phyloP scores from a whole-genome alignment of 2,888 invertebrate species.

The Diaperis boleti region DNA sequence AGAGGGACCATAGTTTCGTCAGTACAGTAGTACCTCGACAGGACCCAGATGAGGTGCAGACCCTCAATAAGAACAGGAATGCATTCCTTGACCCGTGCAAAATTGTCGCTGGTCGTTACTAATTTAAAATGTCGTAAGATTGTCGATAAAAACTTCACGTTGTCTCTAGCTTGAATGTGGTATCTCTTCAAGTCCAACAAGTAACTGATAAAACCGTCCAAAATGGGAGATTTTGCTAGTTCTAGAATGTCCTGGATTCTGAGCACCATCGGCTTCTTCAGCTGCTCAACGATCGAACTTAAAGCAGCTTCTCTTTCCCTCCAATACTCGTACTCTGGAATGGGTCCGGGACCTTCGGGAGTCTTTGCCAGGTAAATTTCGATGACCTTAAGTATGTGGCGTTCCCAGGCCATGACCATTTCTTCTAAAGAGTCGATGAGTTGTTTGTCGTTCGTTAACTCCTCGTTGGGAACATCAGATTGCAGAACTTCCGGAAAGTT shows the following conservation, averaged over 20 bases:
- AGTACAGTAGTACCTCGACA: constrained; percentile 85
- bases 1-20: constrained; percentile 90
- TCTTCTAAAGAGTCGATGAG: constrained; percentile 73
- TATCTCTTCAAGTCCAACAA: constrained; percentile 74
- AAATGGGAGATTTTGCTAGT: constrained; percentile 69
- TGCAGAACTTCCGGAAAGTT: constrained; percentile 69
- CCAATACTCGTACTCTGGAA: constrained; percentile 91
- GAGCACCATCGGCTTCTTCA: constrained; percentile 78
- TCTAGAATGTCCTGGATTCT: constrained; percentile 73
- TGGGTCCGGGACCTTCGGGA: constrained; percentile 80
- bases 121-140: constrained; percentile 79
- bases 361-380: constrained; percentile 70
- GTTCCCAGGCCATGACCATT: constrained; percentile 74
- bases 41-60: constrained; percentile 90
- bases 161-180: constrained; percentile 81
- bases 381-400: constrained; percentile 73
- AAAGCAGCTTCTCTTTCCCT: constrained; percentile 82
- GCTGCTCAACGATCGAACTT: constrained; percentile 83
- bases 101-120: constrained; percentile 69
- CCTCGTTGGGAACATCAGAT: constrained; percentile 54
- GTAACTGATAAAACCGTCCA: constrained; percentile 72
- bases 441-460: constrained; percentile 66
- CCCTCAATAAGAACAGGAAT: constrained; percentile 87
- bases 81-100: constrained; percentile 78
- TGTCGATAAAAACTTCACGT: constrained; percentile 82